Evolutionary conservation across 2,888 invertebrate genomes (phyloP).

Genomic region (Tromatobia lineatoria): DNA sequence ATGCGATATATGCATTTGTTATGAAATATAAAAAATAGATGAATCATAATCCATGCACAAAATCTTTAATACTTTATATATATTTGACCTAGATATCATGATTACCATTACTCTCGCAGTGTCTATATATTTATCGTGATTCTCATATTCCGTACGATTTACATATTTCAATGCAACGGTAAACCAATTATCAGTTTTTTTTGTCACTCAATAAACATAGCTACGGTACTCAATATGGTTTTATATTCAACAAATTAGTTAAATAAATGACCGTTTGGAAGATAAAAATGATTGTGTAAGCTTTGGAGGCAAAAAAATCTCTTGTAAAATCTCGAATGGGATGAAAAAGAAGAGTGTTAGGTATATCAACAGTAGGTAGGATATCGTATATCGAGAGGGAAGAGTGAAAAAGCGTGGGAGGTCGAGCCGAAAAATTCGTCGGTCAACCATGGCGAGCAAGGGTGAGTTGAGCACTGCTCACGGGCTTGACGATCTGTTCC

Average conservation of each 20-base stretch:
- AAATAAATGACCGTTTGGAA: neutral
- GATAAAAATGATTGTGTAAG: neutral
- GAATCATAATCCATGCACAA: too few species aligned
- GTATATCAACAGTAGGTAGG: constrained; percentile 60
- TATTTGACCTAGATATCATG: too few species aligned
- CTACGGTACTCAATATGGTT: too few species aligned
- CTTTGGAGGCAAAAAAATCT: constrained; percentile 18
- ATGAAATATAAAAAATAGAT: too few species aligned
- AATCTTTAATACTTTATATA: too few species aligned
- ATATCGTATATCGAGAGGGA: constrained; percentile 75
- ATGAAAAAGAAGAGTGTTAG: neutral
- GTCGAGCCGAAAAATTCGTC: constrained; percentile 53
- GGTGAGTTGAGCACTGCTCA: constrained; percentile 38
- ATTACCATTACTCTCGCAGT: too few species aligned
- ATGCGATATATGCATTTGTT: too few species aligned
- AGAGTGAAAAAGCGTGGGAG: constrained; percentile 54
- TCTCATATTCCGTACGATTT: too few species aligned
- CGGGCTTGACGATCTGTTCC: constrained; percentile 33
- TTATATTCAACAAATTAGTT: neutral
- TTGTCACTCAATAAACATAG: too few species aligned
- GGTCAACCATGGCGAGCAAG: constrained; percentile 37
- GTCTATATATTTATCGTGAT: too few species aligned
- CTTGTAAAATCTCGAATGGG: constrained; percentile 2
- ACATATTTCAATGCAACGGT: too few species aligned
- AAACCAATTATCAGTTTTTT: too few species aligned